A percentile compares a stretch with the other conserved stretches of the same genome.
Conservation (phyloP, 1,140 invertebrate species). For the Meloidogyne hapla region DNA sequence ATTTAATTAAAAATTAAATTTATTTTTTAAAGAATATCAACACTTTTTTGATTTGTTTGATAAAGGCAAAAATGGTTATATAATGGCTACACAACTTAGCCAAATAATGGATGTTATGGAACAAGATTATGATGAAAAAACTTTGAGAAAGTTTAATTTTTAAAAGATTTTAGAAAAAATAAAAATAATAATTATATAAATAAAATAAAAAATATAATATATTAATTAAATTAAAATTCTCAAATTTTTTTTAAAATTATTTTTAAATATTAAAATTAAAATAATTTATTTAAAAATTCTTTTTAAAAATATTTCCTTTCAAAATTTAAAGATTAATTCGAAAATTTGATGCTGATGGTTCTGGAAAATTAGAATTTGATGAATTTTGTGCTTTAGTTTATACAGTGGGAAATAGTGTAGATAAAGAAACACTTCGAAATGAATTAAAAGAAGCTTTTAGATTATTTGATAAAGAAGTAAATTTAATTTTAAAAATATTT, state of each 20-base stretch:
- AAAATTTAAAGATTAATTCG: slow-evolving; percentile 45
- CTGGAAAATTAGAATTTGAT: slow-evolving; percentile 60
- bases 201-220: not conserved
- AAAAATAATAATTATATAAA: not conserved
- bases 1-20: too few relatives aligned
- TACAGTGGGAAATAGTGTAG: slow-evolving; percentile 60
- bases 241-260: not conserved
- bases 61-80: slow-evolving; percentile 60
- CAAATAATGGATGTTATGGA: slow-evolving; percentile 62
- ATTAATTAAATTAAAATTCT: not conserved
- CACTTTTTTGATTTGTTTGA: slow-evolving; percentile 62
- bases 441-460: slow-evolving; percentile 60
- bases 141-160: slow-evolving; percentile 34
- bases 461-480: slow-evolving; percentile 59
- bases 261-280: not conserved
- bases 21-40: slow-evolving; percentile 32
- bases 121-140: slow-evolving; percentile 62
- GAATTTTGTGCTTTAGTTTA: slow-evolving; percentile 61
- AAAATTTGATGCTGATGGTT: slow-evolving; percentile 60
- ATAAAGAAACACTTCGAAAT: slow-evolving; percentile 60
- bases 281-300: not conserved
- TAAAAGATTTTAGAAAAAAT: not conserved
- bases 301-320: slow-evolving; percentile 1
- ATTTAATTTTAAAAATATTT: not conserved
- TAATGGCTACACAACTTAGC: slow-evolving; percentile 62